A percentile compares a stretch with the other conserved stretches of the same genome.
phyloP scores from a whole-genome alignment of 1,140 invertebrate genomes.

The Cydia amplana region DNA sequence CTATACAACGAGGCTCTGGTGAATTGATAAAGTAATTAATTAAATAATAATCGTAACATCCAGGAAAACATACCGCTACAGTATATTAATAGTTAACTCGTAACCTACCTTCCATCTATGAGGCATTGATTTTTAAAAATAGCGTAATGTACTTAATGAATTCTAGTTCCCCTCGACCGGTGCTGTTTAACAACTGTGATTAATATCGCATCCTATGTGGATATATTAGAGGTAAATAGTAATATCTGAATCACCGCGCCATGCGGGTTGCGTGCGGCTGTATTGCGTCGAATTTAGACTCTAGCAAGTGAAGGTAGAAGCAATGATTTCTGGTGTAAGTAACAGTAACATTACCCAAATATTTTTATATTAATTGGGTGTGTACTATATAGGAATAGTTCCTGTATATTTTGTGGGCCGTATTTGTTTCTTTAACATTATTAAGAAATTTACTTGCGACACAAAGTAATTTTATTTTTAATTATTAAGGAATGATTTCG shows the following conservation, averaged over 20 bases:
- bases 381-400: too few relatives aligned
- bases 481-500: too few relatives aligned
- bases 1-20: too few relatives aligned
- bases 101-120: neutral
- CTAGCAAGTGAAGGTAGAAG: neutral
- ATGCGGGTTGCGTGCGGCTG: slow-evolving; percentile 59
- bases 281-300: slow-evolving; percentile 41
- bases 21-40: too few relatives aligned
- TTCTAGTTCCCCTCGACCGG: neutral
- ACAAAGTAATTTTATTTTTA: too few relatives aligned
- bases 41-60: too few relatives aligned
- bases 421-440: too few relatives aligned
- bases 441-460: too few relatives aligned
- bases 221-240: slow-evolving; percentile 54
- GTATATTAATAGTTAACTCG: neutral
- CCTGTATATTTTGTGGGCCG: too few relatives aligned
- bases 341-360: too few relatives aligned
- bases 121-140: neutral
- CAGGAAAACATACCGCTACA: neutral
- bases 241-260: slow-evolving; percentile 49
- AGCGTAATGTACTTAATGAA: neutral
- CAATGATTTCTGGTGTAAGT: too few relatives aligned
- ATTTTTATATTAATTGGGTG: too few relatives aligned
- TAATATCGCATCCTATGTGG: slow-evolving; percentile 42
- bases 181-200: slow-evolving; percentile 38